Percentiles rank a stretch among this genome's conserved stretches.
phyloP scores from a whole-genome alignment of 2,797 vertebrate species.

The Anomalospiza imberbis region DNA sequence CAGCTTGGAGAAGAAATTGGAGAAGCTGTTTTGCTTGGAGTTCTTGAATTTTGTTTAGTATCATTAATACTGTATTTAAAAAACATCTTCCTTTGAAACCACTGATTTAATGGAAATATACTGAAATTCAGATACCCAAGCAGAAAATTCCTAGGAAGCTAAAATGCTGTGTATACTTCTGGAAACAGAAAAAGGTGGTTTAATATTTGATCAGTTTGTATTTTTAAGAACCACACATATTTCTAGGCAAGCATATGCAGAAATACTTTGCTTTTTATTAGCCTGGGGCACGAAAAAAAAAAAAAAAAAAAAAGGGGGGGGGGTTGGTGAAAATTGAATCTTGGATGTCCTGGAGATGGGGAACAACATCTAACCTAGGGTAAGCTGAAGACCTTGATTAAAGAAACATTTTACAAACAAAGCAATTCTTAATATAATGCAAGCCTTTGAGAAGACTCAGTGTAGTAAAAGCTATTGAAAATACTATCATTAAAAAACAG shows the following conservation, averaged over 20 bases:
- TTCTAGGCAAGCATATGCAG: conserved; percentile 11
- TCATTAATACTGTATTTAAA: not conserved
- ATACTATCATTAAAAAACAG: conserved; percentile 30
- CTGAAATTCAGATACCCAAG: conserved; percentile 55
- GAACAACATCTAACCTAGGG: not conserved
- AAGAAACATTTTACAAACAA: conserved; percentile 57
- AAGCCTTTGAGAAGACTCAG: conserved; percentile 14
- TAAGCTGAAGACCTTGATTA: conserved; percentile 45
- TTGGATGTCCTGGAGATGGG: conserved; percentile 37
- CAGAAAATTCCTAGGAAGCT: conserved; percentile 54
- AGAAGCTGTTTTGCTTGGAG: conserved; percentile 21
- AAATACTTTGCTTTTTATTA: conserved; percentile 40
- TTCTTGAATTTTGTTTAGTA: conserved; percentile 17
- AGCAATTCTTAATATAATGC: conserved; percentile 55
- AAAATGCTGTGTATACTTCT: conserved; percentile 42
- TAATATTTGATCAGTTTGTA: not conserved
- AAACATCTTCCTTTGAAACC: conserved; percentile 49
- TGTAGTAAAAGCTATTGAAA: conserved; percentile 20
- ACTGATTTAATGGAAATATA: conserved; percentile 16
- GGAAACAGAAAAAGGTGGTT: conserved; percentile 24
- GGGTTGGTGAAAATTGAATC: conserved; percentile 27
- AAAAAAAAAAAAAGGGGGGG: not conserved
- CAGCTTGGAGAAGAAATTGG: not conserved
- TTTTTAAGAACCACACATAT: not conserved
- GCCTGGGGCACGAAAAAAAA: not conserved